A percentile compares a stretch with the other conserved stretches of the same genome.
These are phyloP conservation scores for Penaeus indicus DNA, from an alignment of 1,140 invertebrate genomes.

Conservation along the genomic window DNA sequence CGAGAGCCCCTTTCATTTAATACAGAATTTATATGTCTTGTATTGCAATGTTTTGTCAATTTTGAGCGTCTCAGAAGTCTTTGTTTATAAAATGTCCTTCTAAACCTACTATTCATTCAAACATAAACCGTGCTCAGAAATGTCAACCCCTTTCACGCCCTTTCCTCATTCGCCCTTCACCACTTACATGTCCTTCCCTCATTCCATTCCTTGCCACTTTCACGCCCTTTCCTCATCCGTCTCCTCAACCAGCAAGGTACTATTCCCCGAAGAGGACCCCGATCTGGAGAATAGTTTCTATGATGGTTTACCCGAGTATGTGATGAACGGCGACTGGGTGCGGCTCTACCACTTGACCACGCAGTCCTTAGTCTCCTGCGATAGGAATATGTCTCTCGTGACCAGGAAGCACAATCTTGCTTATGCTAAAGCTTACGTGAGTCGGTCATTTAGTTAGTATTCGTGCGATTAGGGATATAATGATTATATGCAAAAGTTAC, in stretches of 20 bases:
- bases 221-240: background rate
- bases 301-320: conserved; percentile 36
- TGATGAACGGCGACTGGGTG: conserved; percentile 51
- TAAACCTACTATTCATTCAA: too few species aligned
- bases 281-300: conserved; percentile 40
- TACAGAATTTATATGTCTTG: background rate
- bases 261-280: conserved; percentile 59
- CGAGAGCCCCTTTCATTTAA: background rate
- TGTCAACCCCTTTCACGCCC: background rate
- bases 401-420: conserved; percentile 47
- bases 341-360: conserved; percentile 35
- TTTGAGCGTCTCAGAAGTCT: too few species aligned
- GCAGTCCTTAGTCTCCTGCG: conserved; percentile 32
- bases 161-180: too few species aligned
- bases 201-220: background rate
- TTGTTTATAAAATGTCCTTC: too few species aligned
- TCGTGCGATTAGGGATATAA: background rate
- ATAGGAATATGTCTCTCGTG: conserved; percentile 43
- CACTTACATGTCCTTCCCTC: background rate
- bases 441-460: background rate
- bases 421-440: conserved; percentile 45
- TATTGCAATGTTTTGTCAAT: too few species aligned
- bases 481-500: too few species aligned
- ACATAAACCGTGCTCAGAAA: too few species aligned
- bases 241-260: conserved; percentile 42